Base-by-base conservation (phyloP, 1,140 invertebrate species). In the Zaprionus camerounensis region DNA sequence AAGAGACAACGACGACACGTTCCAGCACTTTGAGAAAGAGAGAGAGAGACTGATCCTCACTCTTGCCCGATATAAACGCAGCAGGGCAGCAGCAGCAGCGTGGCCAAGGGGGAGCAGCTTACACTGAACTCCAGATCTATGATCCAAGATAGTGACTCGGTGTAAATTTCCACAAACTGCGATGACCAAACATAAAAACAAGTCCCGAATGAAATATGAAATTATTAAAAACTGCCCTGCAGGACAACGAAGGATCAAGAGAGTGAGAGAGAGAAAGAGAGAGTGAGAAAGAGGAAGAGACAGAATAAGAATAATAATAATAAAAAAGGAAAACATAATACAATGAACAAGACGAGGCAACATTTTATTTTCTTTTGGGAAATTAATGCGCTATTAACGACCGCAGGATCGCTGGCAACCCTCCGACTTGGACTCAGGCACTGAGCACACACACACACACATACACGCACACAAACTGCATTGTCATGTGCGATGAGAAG, bases 121-220 rank as follows among this genome's bases (percentile, higher is more conserved):
- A 46, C 41, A 17, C 41, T 22, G 49, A 53, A 51, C 53, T 31
- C 55, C 36, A 56, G 79, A 81, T 81, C 51, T 26, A 49, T 51
- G 46, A 24, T 12, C 9, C 22, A 6, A 51, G 65, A 71, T 76
- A 77, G 75, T 36, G 66, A 15, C 41, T 64, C 67, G 77, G 83
- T 87, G 83, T 84, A 88, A 84, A 81, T 88, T 88, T 88, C 84
- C 84, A 88, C 81, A 88, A 88, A 88, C 72, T 76, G 81, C 75
- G 67, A 88, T 88, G 84, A 88, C 78, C 84, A 88, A 88, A 88
- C 84, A 88, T 55, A 88, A 86, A 84, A 82, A 59, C 28, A 46
- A 51, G 55, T 63, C 41, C 28, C 56, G 34, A 80, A 51, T 68
- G 64, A 84, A 84, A 84, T 88, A 88, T 88, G 84, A 88, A 88